Evolutionary conservation across 2,888 invertebrate genomes (phyloP).

Genomic region (Drosophila quinaria): DNA sequence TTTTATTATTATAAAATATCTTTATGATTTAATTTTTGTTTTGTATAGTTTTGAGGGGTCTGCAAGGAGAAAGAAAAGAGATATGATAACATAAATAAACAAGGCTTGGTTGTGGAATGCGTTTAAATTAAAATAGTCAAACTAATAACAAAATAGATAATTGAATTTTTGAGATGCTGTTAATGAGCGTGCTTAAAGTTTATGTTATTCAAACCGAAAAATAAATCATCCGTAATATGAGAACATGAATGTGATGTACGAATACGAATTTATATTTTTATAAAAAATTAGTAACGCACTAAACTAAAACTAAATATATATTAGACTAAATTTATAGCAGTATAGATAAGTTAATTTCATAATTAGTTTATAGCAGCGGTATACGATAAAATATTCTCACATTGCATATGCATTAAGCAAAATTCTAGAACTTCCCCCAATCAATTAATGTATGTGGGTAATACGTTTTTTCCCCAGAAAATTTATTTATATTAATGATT

Average conservation of each 20-base stretch:
- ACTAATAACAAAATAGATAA: conserved; percentile 5
- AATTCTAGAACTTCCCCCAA: neutral
- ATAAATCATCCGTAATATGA: neutral
- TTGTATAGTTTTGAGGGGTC: conserved; percentile 52
- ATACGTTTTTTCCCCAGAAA: neutral
- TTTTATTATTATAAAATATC: conserved; percentile 1
- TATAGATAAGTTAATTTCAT: conserved; percentile 17
- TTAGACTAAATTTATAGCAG: conserved; percentile 1
- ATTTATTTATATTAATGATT: neutral
- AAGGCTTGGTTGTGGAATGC: conserved; percentile 47
- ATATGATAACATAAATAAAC: conserved; percentile 77
- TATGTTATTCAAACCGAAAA: conserved; percentile 6
- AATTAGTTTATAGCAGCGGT: conserved; percentile 1
- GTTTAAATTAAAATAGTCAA: conserved; percentile 17
- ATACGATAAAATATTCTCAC: neutral
- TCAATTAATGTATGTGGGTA: too few relatives aligned
- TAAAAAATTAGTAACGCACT: conserved; percentile 21
- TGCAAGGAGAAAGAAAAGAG: conserved; percentile 73
- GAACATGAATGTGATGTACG: conserved; percentile 6
- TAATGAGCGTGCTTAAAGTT: conserved; percentile 33
- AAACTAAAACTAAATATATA: conserved; percentile 24
- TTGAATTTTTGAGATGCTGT: conserved; percentile 23
- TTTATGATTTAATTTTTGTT: conserved; percentile 1
- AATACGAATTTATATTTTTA: conserved; percentile 13
- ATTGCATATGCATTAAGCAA: conserved; percentile 27